Evolutionary conservation across 2,888 invertebrate species (phyloP).

Genomic region (Volucella inflata): DNA sequence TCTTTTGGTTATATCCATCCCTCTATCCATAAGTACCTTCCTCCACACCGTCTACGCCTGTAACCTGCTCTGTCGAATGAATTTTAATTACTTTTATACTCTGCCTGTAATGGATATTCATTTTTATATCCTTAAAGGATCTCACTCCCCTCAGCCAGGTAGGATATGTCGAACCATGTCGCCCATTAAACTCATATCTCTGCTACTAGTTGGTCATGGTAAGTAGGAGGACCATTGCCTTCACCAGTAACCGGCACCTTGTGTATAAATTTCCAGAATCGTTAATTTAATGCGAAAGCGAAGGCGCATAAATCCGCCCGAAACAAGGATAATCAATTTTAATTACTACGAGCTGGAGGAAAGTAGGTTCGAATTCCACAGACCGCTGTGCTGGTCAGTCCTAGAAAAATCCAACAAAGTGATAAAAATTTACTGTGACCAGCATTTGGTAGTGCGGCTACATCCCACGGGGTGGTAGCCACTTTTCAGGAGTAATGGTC

Average conservation of each 20-base stretch:
- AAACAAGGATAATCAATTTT: conserved; percentile 81
- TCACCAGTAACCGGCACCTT: not conserved
- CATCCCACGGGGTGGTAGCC: too few species aligned
- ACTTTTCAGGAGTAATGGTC: not conserved
- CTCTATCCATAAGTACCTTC: not conserved
- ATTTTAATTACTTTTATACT: conserved; percentile 68
- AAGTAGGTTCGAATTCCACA: conserved; percentile 58
- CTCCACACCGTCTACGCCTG: not conserved
- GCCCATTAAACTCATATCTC: conserved; percentile 66
- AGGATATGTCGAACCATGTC: conserved; percentile 33
- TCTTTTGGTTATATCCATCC: not conserved
- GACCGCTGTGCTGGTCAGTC: not conserved
- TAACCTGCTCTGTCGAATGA: conserved; percentile 37
- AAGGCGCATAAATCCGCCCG: conserved; percentile 78
- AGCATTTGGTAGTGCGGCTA: conserved; percentile 25
- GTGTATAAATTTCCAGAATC: conserved; percentile 68
- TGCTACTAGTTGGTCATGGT: conserved; percentile 11
- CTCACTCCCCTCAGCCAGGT: conserved; percentile 28
- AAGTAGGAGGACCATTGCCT: conserved; percentile 14
- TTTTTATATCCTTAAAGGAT: conserved; percentile 52
- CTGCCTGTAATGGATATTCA: conserved; percentile 61
- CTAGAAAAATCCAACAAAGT: conserved; percentile 39
- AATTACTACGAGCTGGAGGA: conserved; percentile 77
- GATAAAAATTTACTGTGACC: conserved; percentile 61
- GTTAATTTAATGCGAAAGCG: conserved; percentile 75